These are phyloP conservation scores for Tridacna crocea DNA, from an alignment of 2,888 invertebrate genomes.

Conservation along the genomic window DNA sequence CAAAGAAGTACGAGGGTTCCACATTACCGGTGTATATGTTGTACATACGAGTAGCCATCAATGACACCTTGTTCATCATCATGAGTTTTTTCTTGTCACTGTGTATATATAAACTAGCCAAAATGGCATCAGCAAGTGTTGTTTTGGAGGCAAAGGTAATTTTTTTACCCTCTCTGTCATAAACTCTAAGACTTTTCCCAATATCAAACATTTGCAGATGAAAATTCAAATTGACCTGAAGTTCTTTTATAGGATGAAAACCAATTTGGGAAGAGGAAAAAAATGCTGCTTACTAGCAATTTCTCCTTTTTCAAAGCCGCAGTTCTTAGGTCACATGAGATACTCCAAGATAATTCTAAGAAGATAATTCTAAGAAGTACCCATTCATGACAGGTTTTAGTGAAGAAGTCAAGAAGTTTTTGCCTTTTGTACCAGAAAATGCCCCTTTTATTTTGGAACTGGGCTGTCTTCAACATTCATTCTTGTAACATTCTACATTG, in stretches of 20 bases:
- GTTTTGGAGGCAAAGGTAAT: constrained; percentile 82
- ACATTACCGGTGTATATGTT: constrained; percentile 73
- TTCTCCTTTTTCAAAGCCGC: too few species aligned
- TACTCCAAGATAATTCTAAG: too few species aligned
- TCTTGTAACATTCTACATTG: too few species aligned
- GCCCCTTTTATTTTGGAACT: too few species aligned
- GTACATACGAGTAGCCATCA: constrained; percentile 79
- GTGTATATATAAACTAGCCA: constrained; percentile 81
- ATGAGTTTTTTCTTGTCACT: constrained; percentile 76
- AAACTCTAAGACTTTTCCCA: neutral
- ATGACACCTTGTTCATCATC: constrained; percentile 80
- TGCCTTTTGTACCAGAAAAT: too few species aligned
- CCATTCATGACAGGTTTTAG: too few species aligned
- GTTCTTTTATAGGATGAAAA: neutral
- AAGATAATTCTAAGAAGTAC: too few species aligned
- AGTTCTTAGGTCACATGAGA: too few species aligned
- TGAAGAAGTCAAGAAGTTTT: too few species aligned
- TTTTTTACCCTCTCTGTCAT: too few species aligned
- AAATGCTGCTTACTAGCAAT: neutral
- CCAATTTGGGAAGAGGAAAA: neutral
- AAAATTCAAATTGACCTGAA: neutral
- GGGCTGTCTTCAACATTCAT: too few species aligned
- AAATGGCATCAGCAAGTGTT: constrained; percentile 78
- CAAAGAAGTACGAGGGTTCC: constrained; percentile 66
- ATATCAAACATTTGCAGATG: too few species aligned